These are phyloP conservation scores for Dynastes grantii DNA, from an alignment of 2,888 invertebrate species.

Conservation along the genomic window DNA sequence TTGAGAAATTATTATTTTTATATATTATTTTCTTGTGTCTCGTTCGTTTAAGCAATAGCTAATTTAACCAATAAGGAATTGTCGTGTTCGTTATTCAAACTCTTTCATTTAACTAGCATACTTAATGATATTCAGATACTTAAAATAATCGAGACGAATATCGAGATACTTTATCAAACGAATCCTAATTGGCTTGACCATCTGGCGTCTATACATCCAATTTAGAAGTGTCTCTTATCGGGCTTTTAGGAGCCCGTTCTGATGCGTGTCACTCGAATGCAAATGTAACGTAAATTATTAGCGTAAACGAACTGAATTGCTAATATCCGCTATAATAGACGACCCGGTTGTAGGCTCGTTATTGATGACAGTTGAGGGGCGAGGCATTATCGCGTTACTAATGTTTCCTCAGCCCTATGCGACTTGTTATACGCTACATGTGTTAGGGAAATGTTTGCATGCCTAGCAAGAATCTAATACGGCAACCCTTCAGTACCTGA, in stretches of 20 bases:
- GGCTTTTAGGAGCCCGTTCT: neutral
- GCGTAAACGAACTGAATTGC: conserved; percentile 29
- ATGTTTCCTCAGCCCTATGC: conserved; percentile 21
- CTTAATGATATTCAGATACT: neutral
- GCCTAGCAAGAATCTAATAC: too few species aligned
- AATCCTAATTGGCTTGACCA: conserved; percentile 6
- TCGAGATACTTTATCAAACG: neutral
- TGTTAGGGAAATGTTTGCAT: too few species aligned
- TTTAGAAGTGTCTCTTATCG: conserved; percentile 14
- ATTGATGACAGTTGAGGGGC: conserved; percentile 30
- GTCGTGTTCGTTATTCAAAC: too few species aligned
- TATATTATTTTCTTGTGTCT: too few species aligned
- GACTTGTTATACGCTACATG: conserved; percentile 1
- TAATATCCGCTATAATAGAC: conserved; percentile 32
- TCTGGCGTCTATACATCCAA: conserved; percentile 8
- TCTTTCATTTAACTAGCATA: too few species aligned
- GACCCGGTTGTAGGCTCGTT: conserved; percentile 17
- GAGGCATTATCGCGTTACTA: conserved; percentile 32
- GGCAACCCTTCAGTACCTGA: neutral
- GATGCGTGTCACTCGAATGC: conserved; percentile 18
- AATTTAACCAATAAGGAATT: too few species aligned
- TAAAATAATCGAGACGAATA: neutral
- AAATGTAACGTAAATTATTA: conserved; percentile 32
- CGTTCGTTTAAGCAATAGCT: too few species aligned
- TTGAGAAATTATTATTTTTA: too few species aligned